These are phyloP conservation scores for Lycaena phlaeas DNA, from an alignment of 2,888 invertebrate species.

Conservation along the genomic window DNA sequence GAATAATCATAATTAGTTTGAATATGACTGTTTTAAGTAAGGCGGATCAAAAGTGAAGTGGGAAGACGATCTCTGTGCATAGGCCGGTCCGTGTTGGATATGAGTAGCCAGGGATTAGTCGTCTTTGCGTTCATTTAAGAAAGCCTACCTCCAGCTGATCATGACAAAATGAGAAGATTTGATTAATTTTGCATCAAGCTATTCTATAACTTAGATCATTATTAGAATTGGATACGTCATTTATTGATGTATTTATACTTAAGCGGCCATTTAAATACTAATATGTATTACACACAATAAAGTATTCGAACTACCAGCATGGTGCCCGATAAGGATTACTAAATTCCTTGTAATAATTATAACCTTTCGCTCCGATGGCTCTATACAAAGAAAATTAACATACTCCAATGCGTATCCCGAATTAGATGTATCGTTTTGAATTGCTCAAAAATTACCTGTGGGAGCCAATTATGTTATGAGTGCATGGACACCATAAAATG, in stretches of 20 bases:
- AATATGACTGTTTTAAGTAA: too few species aligned
- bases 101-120: too few species aligned
- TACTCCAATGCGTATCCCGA: conserved; percentile 62
- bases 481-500: conserved; percentile 18
- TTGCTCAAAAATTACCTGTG: conserved; percentile 54
- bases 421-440: conserved; percentile 60
- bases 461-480: conserved; percentile 31
- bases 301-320: conserved; percentile 2
- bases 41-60: too few species aligned
- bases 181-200: too few species aligned
- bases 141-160: too few species aligned
- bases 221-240: too few species aligned
- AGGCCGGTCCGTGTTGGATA: too few species aligned
- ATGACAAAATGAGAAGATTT: too few species aligned
- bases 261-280: neutral
- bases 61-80: too few species aligned
- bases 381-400: conserved; percentile 65
- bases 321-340: conserved; percentile 26
- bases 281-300: conserved; percentile 1
- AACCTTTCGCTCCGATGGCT: conserved; percentile 60
- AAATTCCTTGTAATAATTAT: conserved; percentile 53
- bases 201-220: too few species aligned
- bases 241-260: neutral
- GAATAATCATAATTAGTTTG: too few species aligned
- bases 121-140: too few species aligned